These are phyloP conservation scores for Agonopterix heracliana DNA, from an alignment of 2,888 invertebrate genomes.

Conservation along the genomic window DNA sequence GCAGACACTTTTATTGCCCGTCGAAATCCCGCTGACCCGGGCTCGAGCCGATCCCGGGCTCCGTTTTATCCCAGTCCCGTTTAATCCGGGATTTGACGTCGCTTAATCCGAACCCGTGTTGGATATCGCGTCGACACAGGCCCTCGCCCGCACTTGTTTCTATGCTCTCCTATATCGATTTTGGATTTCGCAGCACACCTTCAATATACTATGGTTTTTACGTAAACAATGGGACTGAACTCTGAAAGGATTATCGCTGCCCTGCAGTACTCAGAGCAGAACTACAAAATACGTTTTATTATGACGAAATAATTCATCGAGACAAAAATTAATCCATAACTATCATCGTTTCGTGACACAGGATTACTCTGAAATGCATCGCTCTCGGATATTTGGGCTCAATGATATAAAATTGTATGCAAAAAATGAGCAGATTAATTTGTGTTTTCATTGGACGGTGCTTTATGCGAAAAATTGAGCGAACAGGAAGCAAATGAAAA, in stretches of 20 bases:
- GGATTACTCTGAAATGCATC: slow-evolving; percentile 63
- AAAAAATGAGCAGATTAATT: slow-evolving; percentile 76
- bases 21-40: slow-evolving; percentile 71
- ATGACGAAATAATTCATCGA: slow-evolving; percentile 59
- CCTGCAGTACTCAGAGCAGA: slow-evolving; percentile 17
- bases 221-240: slow-evolving; percentile 38
- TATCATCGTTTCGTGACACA: slow-evolving; percentile 48
- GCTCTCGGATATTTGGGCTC: slow-evolving; percentile 62
- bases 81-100: slow-evolving; percentile 77
- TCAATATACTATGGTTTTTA: slow-evolving; percentile 28
- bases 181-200: slow-evolving; percentile 51
- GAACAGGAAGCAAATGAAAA: slow-evolving; percentile 64
- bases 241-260: slow-evolving; percentile 39
- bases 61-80: slow-evolving; percentile 65
- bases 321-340: slow-evolving; percentile 62
- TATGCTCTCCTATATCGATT: slow-evolving; percentile 58
- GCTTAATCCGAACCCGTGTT: slow-evolving; percentile 81
- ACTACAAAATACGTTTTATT: slow-evolving; percentile 34
- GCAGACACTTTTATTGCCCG: slow-evolving; percentile 77
- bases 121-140: slow-evolving; percentile 78
- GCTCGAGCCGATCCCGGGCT: slow-evolving; percentile 59
- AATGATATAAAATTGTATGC: slow-evolving; percentile 72
- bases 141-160: slow-evolving; percentile 53
- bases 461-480: slow-evolving; percentile 74
- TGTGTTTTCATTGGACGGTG: slow-evolving; percentile 71